Base-by-base conservation (phyloP, 2,113 vertebrate genomes). In the Orycteropus afer region DNA sequence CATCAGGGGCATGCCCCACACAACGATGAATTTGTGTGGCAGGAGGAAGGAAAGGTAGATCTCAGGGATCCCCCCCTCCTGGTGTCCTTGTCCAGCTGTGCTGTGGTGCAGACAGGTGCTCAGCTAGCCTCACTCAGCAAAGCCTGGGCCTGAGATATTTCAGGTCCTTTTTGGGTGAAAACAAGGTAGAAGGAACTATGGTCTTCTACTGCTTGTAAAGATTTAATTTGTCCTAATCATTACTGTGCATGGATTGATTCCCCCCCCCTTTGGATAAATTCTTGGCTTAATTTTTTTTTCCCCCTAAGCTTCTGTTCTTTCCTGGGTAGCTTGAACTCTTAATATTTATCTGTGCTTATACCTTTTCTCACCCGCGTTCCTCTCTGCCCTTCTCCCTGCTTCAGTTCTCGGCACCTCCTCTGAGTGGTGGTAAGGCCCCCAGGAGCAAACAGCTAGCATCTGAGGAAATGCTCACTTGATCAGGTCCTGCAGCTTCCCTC, bases 401-500 rank as follows among this genome's bases (percentile, higher is more conserved):
- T 63, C 63, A 57, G 92, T 67, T 63, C 73, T 40, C 29, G 81
- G 86, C 65, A 71, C 51, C 57, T 25, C 78, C 57, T 93, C 61
- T 85, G 63, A 92, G 84, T 94, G 81, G 55, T 71, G 88, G 76
- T 94, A 78, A 96, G 91, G 67, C 32, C 67, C 74, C 40, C 91
- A 86, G 86, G 84, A 91, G 88, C 83, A 32, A 96, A 87, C 96
- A 73, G 67, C 27, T 51, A 74, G 86, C 32, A 76, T 94, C 73
- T 92, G 92, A 92, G 61, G 57, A 92, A 47, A 59, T 65, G 59
- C 79, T 96, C 55, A 7, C 53, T 95, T 92, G 88, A 90, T 95
- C 59, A 0, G 94, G 92, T 97, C 95, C 95, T 97, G 86, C 96
- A 89, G 59, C 93, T 27, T 55, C 97, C 93, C 90, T 76, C 93